Evolutionary conservation across 2,797 vertebrate genomes (phyloP).

Genomic region (Numenius phaeopus): DNA sequence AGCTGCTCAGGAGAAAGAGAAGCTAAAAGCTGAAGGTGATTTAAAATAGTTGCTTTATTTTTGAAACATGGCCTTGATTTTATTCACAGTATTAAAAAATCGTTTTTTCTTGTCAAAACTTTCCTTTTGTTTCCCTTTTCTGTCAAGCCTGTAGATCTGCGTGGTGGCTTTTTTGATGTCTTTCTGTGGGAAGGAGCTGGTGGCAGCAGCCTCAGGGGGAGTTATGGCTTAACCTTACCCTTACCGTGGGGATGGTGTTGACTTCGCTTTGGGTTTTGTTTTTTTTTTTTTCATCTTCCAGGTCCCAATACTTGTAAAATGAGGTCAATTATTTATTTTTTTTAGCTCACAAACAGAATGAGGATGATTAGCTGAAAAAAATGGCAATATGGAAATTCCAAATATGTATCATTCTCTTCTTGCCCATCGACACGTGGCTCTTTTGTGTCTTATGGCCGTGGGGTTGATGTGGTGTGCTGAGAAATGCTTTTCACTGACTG

Average conservation of each 20-base stretch:
- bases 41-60: not conserved
- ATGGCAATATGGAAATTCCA: not conserved
- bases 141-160: accelerated
- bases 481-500: not conserved
- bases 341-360: not conserved
- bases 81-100: not conserved
- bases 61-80: not conserved
- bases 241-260: accelerated
- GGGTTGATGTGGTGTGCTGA: too few relatives aligned
- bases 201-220: not conserved
- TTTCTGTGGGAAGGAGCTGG: not conserved
- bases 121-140: not conserved
- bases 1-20: slow-evolving; percentile 85
- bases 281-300: not conserved
- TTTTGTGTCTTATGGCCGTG: not conserved
- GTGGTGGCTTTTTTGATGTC: not conserved
- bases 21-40: slow-evolving; percentile 84
- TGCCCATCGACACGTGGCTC: accelerated
- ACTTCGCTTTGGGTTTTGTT: too few relatives aligned
- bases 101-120: not conserved
- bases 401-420: accelerated
- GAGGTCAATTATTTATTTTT: not conserved
- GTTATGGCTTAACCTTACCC: accelerated
- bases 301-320: not conserved
- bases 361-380: not conserved